Conservation (phyloP, 2,888 invertebrate species). For the Platerodrilus igneus region DNA sequence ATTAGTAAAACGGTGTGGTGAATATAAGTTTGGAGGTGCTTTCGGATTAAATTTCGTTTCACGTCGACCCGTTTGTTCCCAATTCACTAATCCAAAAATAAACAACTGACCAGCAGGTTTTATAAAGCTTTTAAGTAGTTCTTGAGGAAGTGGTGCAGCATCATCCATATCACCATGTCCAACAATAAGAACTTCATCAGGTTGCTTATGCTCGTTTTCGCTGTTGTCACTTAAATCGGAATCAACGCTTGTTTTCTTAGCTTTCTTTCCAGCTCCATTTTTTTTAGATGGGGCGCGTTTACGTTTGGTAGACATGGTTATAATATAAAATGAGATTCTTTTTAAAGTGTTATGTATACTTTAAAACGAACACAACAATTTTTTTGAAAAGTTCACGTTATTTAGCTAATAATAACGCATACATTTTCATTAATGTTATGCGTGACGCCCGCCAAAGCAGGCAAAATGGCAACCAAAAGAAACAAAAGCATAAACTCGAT, state of each 20-base stretch:
- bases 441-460: too few relatives aligned
- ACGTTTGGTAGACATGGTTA: constrained; percentile 41
- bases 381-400: too few relatives aligned
- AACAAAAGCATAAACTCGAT: too few relatives aligned
- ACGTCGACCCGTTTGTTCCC: constrained; percentile 78
- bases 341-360: neutral
- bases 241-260: constrained; percentile 45
- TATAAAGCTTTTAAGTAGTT: constrained; percentile 59
- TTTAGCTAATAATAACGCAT: too few relatives aligned
- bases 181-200: constrained; percentile 54
- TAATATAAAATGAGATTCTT: too few relatives aligned
- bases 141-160: constrained; percentile 63
- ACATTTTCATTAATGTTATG: too few relatives aligned
- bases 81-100: constrained; percentile 82
- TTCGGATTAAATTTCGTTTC: constrained; percentile 65
- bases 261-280: constrained; percentile 37
- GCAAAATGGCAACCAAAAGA: too few relatives aligned
- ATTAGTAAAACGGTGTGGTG: constrained; percentile 75
- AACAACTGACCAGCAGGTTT: constrained; percentile 70
- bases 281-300: constrained; percentile 44
- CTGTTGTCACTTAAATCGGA: constrained; percentile 46
- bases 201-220: constrained; percentile 45
- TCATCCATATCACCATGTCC: constrained; percentile 55
- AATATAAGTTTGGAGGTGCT: constrained; percentile 69
- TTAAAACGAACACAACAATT: constrained; percentile 1